A percentile compares a stretch with the other conserved stretches of the same genome.
Evolutionary conservation across 2,888 invertebrate genomes (phyloP).

Genomic region (Thalpophila matura): DNA sequence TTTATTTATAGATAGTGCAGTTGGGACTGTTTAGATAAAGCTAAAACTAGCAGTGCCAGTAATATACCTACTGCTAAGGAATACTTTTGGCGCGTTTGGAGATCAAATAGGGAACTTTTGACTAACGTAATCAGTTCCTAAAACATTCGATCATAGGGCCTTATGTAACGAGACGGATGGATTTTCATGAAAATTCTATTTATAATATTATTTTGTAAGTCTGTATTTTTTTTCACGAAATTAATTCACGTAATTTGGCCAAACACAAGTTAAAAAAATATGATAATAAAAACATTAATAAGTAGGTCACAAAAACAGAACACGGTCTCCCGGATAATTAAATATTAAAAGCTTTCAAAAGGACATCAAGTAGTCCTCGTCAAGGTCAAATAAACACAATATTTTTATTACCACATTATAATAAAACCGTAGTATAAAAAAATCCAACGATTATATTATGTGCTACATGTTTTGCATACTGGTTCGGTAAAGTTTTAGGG

Average conservation of each 20-base stretch:
- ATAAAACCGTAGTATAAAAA: neutral
- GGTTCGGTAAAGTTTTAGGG: constrained; percentile 1
- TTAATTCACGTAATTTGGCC: too few species aligned
- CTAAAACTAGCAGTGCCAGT: neutral
- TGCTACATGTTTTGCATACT: constrained; percentile 3
- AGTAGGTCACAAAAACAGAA: constrained; percentile 12
- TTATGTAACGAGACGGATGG: too few species aligned
- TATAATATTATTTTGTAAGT: too few species aligned
- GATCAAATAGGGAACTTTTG: too few species aligned
- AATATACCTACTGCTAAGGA: too few species aligned
- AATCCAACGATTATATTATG: neutral
- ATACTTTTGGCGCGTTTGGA: too few species aligned
- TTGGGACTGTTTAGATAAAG: neutral
- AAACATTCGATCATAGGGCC: too few species aligned
- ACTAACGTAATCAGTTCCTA: too few species aligned
- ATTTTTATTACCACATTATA: neutral
- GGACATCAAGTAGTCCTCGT: neutral
- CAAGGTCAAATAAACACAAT: constrained; percentile 1
- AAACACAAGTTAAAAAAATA: neutral
- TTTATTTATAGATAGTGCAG: constrained; percentile 31
- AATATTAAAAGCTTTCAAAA: constrained; percentile 21
- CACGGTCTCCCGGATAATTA: constrained; percentile 19
- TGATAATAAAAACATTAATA: neutral
- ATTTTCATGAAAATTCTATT: too few species aligned
- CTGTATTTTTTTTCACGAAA: too few species aligned